Percentiles rank a stretch among this genome's conserved stretches.
Evolutionary conservation across 2,888 invertebrate species (phyloP).

Genomic region (Creontiades dilutus): DNA sequence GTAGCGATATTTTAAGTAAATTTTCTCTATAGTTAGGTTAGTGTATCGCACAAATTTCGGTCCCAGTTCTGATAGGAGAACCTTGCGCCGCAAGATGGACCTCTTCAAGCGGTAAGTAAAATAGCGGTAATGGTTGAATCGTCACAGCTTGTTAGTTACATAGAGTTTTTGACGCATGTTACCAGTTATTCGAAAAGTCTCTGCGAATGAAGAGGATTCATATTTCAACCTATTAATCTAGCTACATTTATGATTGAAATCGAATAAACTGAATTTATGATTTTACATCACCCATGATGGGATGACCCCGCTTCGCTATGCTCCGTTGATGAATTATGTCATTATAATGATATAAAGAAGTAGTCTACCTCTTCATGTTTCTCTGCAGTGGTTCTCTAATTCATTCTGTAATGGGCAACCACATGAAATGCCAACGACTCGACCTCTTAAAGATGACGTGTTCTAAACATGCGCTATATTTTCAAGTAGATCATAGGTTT

Average conservation of each 20-base stretch:
- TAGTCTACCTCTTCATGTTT: too few species aligned
- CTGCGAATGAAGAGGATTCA: not conserved
- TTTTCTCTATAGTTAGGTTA: not conserved
- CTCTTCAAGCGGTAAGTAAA: conserved; percentile 38
- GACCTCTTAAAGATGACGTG: too few species aligned
- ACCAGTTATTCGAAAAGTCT: not conserved
- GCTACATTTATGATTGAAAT: not conserved
- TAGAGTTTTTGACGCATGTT: not conserved
- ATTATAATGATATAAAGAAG: too few species aligned
- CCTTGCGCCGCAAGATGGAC: conserved; percentile 10
- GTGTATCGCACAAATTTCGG: not conserved
- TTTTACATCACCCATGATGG: too few species aligned
- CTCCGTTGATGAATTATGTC: too few species aligned
- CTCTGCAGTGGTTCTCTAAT: too few species aligned
- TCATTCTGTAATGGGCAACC: too few species aligned
- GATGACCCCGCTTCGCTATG: too few species aligned
- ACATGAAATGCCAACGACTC: too few species aligned
- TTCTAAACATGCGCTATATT: too few species aligned
- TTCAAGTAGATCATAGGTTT: too few species aligned
- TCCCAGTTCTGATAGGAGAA: not conserved
- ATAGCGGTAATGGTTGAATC: not conserved
- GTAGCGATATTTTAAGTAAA: not conserved
- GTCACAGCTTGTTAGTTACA: not conserved
- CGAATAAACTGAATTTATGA: not conserved
- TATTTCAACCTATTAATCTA: not conserved